Evolutionary conservation across 2,888 invertebrate species (phyloP), one percentile per base, ranked within the genome.

Genomic region (Lasioglossum leucozonium): DNA sequence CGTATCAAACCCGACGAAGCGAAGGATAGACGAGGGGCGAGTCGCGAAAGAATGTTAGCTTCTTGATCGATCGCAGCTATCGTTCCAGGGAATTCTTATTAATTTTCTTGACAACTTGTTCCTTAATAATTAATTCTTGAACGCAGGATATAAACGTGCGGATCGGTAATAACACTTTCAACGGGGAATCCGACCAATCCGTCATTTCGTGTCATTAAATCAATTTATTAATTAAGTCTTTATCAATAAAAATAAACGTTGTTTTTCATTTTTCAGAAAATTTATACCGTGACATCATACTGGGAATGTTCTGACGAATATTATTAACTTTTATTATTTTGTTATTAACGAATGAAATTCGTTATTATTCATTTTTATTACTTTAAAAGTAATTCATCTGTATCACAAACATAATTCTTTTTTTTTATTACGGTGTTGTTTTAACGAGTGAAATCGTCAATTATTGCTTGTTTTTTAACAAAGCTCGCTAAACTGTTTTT

Each of bases 1-100:
- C 75, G 88, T 79, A 87, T 89, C 90, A 86, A 87, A 84, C 71
- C 75, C 75, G 71, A 82, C 79, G 83, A 55, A 74, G 81, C 84
- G 71, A 81, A 72, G 71, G 78, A 82, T 76, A 80, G 82, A 77
- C 84, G 75, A 80, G 76, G 78, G 80, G 79, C 79, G 84, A 85
- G 82, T 82, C 72, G 83, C 82, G 69, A 88, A 83, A 85, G 81
- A 84, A 88, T 85, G 82, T 85, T 84, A 40, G 73, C 79, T 58
- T 40, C 72, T 86, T 76, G 85, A 89, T 88, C 88, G 87, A 83
- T 79, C 73, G 55, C 40, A 51, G 79, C 79, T 79, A 79, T 85
- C 79, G 65, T 47, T 83, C 42, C 67, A 34, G 65, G 26, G 87
- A 80, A 80, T 79, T 81, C 62, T 84, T 82, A 77, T 82, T 85